Evolutionary conservation across 1,140 invertebrate species (phyloP), one percentile per base, ranked within the genome.

Genomic region (Heliconius eleuchia): DNA sequence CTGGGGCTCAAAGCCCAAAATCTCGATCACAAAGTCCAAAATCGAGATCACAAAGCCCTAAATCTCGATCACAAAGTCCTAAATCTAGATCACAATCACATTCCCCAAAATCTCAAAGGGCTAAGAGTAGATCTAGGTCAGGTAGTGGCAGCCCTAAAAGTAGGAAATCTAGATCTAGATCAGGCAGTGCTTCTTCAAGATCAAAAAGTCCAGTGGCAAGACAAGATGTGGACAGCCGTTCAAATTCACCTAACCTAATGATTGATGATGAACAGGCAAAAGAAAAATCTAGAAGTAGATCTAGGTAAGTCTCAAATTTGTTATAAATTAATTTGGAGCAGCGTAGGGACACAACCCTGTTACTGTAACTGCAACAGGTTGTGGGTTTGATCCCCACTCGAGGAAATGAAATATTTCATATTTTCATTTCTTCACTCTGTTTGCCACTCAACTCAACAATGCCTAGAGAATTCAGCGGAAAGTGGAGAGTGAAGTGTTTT

Each of bases 221-320:
- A 73, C 87, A 86, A 60, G 89, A 91, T 86, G 88, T 89, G 76
- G 89, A 95, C 52, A 96, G 95, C 79, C 90, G 95, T 74, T 96
- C 95, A 4, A 95, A 95, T 77, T 95, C 95, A 50, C 95, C 95
- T 27, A 95, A 95, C 84, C 94, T 95, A n/a, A 94, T 95, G 92
- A 95, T 95, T 80, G 95, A 95, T 90, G 95, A 94, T 89, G 91
- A 85, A 19, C 82, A 91, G 27, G 83, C 80, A 16, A 93, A 94
- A 57, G 89, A 89, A 27, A 91, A 92, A 70, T 88, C 91, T 6
- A 87, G 86, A 70, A 92, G 90, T 77, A 84, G 91, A 80, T 94
- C 92, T 39, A 92, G 92, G 92, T 92, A 86, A 27, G 55, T 9
- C n/a, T 13, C 3, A 57, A 27, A 60, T 23, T n/a, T 66, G 13